Evolutionary conservation across 2,113 vertebrate genomes (phyloP), one percentile per base, ranked within the genome.

Genomic region (human): DNA sequence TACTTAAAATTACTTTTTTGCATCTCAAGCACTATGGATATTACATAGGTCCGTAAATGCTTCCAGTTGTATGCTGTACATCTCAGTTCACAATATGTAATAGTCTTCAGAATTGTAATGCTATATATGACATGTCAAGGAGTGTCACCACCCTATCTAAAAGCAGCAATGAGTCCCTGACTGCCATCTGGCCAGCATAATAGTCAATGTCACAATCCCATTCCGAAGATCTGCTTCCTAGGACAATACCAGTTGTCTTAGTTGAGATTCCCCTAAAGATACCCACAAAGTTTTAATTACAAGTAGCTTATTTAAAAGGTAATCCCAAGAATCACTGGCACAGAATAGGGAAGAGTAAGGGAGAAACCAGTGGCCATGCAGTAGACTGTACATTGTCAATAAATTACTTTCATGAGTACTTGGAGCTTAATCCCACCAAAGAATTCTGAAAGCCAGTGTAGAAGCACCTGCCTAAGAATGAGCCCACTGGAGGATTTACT

Each of bases 131-230:
- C 3, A 76, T 22, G 7, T 45, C 8, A n/a, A 43, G 50, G 3
- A 35, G 10, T 6, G 1, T 35, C 20, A 79, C 8, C 17, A 83
- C 20, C 17, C 11, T 20, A 14, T 23, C 50, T 32, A 57, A 89
- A 61, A 64, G n/a, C 18, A 78, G 38, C 11, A 83, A 1, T 64
- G 17, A n/a, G 4, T 17, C 17, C 2, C 48, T 22, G 16, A 3
- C 25, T 23, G 32, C 3, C 7, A 2, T 45, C 2, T 30, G 11
- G 3, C 23, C n/a, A 35, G 22, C 0, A 12, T 5, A 40, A 5
- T 25, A 79, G 23, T 50, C 27, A 79, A 20, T 27, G 0, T 22
- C 3, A 61, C 3, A 11, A 30, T 64, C 5, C 16, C 11, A 48
- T 66, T 2, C 32, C 12, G 11, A 88, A 43, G 3, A 27, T 38